Evolutionary conservation across 2,113 vertebrate species (phyloP), one percentile per base, ranked within the genome.

Genomic region (Sitta europaea): DNA sequence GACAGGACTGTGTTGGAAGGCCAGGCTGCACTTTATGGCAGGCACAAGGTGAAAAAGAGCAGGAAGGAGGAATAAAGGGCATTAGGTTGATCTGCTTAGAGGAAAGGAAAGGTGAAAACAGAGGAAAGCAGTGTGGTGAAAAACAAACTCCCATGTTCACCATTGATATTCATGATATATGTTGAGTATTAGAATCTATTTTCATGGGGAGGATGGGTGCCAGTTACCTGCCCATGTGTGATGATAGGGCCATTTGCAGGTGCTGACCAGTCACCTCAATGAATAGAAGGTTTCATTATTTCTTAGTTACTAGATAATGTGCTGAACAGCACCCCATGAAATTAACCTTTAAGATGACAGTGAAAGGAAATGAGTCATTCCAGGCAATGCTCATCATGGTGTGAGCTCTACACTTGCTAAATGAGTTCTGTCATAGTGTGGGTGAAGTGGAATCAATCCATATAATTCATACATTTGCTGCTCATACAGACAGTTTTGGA

Each of bases 341-440:
- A 93, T 96, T 92, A 95, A 92, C 85, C 93, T 96, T 96, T 94
- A 86, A 76, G 85, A 88, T 83, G 78, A 77, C 54, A 92, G 55
- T 67, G 55, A 83, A 95, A 95, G 85, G 92, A 96, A 95, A 93
- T 96, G 62, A 97, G 63, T 96, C 81, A 96, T 90, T 91, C 47
- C 79, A 90, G 35, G 54, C 14, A 0, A 91, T 40, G 53, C 57
- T 93, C 92, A 93, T 93, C 94, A 83, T 25, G 36, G 24, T 90
- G 51, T 92, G 84, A 96, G 80, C 87, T 91, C 58, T 1, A 0
- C 11, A 11, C 58, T 88, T 94, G 74, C 84, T 91, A 95, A 90
- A 91, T 96, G 70, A 67, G 35, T 93, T 92, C 71, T 96, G 58
- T 90, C 75, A 58, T 40, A 70, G 43, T 76, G 94, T 96, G 95